Evolutionary conservation across 2,113 vertebrate genomes (phyloP).

Genomic region (Chlorodrepanis virens): DNA sequence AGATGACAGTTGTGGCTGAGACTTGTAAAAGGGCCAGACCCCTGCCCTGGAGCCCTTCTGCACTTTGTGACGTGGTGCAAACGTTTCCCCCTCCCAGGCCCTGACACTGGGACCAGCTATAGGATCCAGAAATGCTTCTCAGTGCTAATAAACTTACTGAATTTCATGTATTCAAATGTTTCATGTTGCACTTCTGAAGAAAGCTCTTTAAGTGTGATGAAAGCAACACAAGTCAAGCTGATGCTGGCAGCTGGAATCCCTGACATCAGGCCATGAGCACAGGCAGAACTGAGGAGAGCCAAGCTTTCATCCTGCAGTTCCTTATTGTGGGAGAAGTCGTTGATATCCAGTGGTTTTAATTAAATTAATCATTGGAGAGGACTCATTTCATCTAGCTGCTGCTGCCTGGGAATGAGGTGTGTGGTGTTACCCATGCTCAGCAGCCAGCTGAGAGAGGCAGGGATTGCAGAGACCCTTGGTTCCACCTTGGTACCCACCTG

Average conservation of each 20-base stretch:
- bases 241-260: conserved; percentile 2
- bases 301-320: background rate
- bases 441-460: background rate
- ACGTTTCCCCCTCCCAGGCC: background rate
- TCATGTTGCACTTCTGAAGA: conserved; percentile 1
- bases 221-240: conserved; percentile 21
- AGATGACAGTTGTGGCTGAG: background rate
- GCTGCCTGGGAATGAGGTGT: background rate
- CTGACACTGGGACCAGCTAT: background rate
- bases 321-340: background rate
- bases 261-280: background rate
- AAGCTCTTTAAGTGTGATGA: background rate
- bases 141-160: background rate
- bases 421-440: background rate
- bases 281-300: background rate
- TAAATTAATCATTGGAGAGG: background rate
- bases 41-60: background rate
- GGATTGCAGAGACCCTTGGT: background rate
- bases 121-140: background rate
- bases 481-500: background rate
- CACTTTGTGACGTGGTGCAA: background rate
- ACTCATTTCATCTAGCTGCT: background rate
- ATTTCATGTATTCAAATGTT: background rate
- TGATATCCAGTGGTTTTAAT: background rate
- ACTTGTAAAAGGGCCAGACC: background rate